Percentiles rank a stretch among this genome's conserved stretches.
phyloP scores from a whole-genome alignment of 2,888 invertebrate species.

The Rhabditoides inermis region DNA sequence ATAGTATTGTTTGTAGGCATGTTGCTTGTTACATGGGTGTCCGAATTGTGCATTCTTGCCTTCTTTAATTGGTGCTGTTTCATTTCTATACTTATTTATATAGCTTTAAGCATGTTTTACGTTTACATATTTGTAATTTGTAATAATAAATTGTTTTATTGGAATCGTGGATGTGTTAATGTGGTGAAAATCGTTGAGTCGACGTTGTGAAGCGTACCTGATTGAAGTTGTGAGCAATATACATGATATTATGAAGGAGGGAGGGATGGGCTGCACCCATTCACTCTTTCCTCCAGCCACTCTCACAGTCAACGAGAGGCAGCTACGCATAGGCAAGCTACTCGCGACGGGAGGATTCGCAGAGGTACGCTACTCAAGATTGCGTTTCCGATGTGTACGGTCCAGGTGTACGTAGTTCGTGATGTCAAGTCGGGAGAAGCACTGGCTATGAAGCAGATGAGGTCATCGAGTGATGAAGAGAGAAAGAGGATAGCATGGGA shows the following conservation, averaged over 20 bases:
- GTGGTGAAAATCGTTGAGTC: too few relatives aligned
- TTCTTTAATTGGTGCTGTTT: too few relatives aligned
- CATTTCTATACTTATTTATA: too few relatives aligned
- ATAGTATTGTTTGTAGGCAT: background rate
- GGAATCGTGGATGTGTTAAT: too few relatives aligned
- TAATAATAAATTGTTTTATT: too few relatives aligned
- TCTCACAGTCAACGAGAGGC: slow-evolving; percentile 65
- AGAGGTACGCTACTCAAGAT: slow-evolving; percentile 8
- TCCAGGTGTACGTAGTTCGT: slow-evolving; percentile 8
- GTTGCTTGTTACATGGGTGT: background rate
- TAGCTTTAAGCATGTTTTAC: too few relatives aligned
- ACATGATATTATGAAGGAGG: background rate
- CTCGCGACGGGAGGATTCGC: slow-evolving; percentile 63
- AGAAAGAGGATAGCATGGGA: too few relatives aligned
- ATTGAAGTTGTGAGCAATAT: background rate
- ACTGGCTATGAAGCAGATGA: slow-evolving; percentile 30
- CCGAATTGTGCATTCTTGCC: too few relatives aligned
- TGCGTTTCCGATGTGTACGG: background rate
- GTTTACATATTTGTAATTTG: too few relatives aligned
- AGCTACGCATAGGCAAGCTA: slow-evolving; percentile 65
- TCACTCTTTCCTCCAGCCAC: slow-evolving; percentile 69
- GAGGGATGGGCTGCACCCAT: slow-evolving; percentile 62
- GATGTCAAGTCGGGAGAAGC: slow-evolving; percentile 25
- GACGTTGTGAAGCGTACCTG: too few relatives aligned
- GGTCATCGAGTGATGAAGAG: slow-evolving; percentile 23